phyloP scores from a whole-genome alignment of 2,888 invertebrate genomes.

The Sisyra terminalis region DNA sequence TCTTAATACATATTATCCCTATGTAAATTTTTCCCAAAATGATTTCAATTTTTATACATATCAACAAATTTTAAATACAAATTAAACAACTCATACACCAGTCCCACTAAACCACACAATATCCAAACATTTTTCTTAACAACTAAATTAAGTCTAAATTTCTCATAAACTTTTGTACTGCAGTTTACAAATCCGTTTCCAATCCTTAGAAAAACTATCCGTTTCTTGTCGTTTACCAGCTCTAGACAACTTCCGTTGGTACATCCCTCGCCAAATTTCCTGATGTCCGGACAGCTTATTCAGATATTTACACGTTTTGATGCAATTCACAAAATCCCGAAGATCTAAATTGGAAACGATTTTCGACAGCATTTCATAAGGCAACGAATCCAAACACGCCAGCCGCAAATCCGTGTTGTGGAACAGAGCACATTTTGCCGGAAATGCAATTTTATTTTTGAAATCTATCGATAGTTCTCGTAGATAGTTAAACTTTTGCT shows the following conservation, averaged over 20 bases:
- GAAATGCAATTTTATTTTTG: conserved; percentile 20
- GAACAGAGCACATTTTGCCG: conserved; percentile 17
- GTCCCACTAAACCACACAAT: no score
- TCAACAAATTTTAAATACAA: no score
- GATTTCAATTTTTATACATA: no score
- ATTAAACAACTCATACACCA: no score
- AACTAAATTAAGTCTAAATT: conserved; percentile 8
- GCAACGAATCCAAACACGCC: conserved; percentile 24
- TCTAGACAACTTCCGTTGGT: no score
- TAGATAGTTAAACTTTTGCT: conserved; percentile 20
- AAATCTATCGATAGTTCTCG: conserved; percentile 19
- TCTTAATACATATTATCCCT: no score
- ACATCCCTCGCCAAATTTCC: conserved; percentile 13
- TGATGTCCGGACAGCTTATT: conserved; percentile 14
- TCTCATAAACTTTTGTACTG: conserved; percentile 12
- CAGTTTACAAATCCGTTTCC: conserved; percentile 1
- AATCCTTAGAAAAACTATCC: conserved; percentile 6
- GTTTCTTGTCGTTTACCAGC: no score
- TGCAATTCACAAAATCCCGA: conserved; percentile 14
- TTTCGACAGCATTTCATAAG: conserved; percentile 22
- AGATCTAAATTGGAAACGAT: conserved; percentile 18
- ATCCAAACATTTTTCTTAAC: no score
- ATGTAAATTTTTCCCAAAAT: no score
- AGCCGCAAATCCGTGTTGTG: conserved; percentile 12
- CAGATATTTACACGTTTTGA: conserved; percentile 17